Conservation (phyloP, 2,113 vertebrate genomes). For the Oplegnathus fasciatus region DNA sequence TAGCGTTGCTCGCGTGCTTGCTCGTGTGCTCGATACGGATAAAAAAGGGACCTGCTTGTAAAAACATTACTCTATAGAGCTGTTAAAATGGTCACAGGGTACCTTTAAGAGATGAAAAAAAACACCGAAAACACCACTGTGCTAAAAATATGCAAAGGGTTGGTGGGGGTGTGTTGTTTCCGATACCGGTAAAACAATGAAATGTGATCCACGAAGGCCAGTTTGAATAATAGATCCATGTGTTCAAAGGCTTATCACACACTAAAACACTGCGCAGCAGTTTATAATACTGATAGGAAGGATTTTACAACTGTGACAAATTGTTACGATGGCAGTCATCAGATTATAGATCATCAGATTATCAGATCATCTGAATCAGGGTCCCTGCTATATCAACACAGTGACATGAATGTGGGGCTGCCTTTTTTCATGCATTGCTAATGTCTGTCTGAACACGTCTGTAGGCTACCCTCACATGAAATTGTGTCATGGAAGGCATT, state of each 20-base stretch:
- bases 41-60: background rate
- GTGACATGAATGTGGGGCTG: background rate
- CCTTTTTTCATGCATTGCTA: conserved; percentile 12
- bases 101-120: background rate
- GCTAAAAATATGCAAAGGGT: background rate
- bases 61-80: background rate
- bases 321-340: background rate
- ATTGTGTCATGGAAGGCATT: background rate
- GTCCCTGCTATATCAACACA: conserved; percentile 1
- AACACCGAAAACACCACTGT: background rate
- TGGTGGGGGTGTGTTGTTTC: background rate
- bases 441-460: background rate
- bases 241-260: background rate
- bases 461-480: background rate
- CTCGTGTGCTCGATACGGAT: background rate
- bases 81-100: background rate
- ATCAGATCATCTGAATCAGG: background rate
- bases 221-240: background rate
- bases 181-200: background rate
- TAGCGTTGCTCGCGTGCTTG: background rate
- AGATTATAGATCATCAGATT: no score
- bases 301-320: background rate
- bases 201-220: conserved; percentile 17
- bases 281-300: background rate
- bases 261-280: background rate